Percentiles rank a stretch among this genome's conserved stretches.
These are phyloP conservation scores for Enteromius radiatus DNA, from an alignment of 2,797 vertebrate genomes.

Conservation along the genomic window DNA sequence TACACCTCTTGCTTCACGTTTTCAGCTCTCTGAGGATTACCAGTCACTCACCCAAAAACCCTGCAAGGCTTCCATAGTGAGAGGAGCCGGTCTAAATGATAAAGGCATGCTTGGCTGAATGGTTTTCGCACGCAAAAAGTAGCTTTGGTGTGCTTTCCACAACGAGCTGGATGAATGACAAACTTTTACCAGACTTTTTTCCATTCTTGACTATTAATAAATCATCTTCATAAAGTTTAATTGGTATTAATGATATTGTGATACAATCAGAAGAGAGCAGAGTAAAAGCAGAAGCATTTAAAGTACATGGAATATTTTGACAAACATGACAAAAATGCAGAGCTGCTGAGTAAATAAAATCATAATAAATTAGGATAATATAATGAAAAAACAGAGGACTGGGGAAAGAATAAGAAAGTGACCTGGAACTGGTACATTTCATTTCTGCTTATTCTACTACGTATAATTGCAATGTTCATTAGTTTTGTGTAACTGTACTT, in stretches of 20 bases:
- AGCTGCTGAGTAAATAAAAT: neutral
- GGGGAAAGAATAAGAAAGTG: neutral
- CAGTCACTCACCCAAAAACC: constrained; percentile 24
- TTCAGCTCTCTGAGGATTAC: constrained; percentile 31
- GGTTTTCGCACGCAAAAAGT: constrained; percentile 19
- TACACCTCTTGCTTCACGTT: constrained; percentile 12
- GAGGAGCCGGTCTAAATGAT: constrained; percentile 22
- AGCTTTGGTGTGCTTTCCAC: neutral
- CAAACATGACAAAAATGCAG: neutral
- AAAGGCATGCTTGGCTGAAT: constrained; percentile 23
- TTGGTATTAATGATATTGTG: neutral
- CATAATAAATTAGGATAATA: neutral
- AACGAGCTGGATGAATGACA: constrained; percentile 22
- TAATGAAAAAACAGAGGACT: constrained; percentile 2
- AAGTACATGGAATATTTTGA: neutral
- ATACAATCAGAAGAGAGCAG: neutral
- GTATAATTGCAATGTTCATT: neutral
- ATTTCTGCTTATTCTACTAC: neutral
- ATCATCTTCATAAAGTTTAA: neutral
- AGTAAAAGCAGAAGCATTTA: neutral
- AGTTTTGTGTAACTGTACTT: neutral
- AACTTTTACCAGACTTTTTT: constrained; percentile 1
- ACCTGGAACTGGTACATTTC: neutral
- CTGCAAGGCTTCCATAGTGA: constrained; percentile 11
- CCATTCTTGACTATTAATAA: constrained; percentile 5